A percentile compares a stretch with the other conserved stretches of the same genome.
phyloP scores from a whole-genome alignment of 2,888 invertebrate genomes.

The Amorpha juglandis region DNA sequence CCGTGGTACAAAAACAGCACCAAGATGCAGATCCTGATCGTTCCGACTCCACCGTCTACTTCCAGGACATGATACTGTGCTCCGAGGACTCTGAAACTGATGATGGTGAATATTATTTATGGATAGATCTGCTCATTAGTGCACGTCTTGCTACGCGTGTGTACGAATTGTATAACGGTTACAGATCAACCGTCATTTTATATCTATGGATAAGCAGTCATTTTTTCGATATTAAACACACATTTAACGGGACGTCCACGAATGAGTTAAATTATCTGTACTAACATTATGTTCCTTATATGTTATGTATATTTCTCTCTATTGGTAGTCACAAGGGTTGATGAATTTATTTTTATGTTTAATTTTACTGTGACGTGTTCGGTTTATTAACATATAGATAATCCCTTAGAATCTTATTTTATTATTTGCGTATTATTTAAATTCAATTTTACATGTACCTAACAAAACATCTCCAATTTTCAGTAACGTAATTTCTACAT shows the following conservation, averaged over 20 bases:
- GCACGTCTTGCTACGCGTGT: too few relatives aligned
- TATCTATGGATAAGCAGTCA: too few relatives aligned
- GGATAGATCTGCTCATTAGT: too few relatives aligned
- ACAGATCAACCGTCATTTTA: too few relatives aligned
- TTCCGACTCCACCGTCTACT: slow-evolving; percentile 97
- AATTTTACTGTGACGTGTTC: neutral
- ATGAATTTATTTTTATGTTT: neutral
- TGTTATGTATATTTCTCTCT: slow-evolving; percentile 16
- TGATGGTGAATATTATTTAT: slow-evolving; percentile 85
- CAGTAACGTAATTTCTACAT: neutral
- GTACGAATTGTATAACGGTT: too few relatives aligned
- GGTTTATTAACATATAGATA: neutral
- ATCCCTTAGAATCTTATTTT: neutral
- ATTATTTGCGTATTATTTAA: neutral
- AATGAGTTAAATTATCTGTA: neutral
- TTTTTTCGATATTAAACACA: too few relatives aligned
- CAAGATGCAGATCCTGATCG: slow-evolving; percentile 93
- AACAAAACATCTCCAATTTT: slow-evolving; percentile 10
- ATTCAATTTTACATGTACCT: neutral
- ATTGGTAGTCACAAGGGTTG: neutral
- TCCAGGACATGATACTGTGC: slow-evolving; percentile 96
- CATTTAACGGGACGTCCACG: too few relatives aligned
- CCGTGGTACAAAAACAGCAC: slow-evolving; percentile 88
- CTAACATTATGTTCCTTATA: neutral
- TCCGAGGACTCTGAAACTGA: slow-evolving; percentile 95